Percentiles rank a stretch among this genome's conserved stretches.
Evolutionary conservation across 2,113 vertebrate genomes (phyloP).

Genomic region (Austrofundulus limnaeus): DNA sequence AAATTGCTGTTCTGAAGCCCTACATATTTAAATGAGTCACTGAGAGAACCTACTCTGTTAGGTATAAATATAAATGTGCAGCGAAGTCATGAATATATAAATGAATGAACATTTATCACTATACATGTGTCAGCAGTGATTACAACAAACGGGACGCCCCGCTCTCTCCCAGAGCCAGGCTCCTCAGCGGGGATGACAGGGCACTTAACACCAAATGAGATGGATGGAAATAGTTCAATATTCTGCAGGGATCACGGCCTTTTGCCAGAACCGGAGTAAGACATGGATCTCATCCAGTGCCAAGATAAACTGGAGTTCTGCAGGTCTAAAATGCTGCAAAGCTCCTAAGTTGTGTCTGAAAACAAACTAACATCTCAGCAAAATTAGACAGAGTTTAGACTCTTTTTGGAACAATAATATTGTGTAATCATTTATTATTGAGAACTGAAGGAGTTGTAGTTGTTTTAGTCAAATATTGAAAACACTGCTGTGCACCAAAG

Average conservation of each 20-base stretch:
- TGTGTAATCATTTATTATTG: too few relatives aligned
- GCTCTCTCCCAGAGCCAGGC: background rate
- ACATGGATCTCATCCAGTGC: background rate
- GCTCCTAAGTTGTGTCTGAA: background rate
- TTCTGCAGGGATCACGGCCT: background rate
- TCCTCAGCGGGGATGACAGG: background rate
- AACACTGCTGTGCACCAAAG: too few relatives aligned
- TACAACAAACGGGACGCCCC: background rate
- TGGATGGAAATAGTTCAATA: background rate
- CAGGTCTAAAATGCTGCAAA: background rate
- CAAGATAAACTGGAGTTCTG: background rate
- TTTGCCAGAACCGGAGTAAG: background rate
- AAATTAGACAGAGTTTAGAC: too few relatives aligned
- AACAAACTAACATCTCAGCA: background rate
- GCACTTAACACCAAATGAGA: background rate
- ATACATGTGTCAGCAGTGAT: background rate
- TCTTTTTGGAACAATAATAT: too few relatives aligned
- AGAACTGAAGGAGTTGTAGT: too few relatives aligned
- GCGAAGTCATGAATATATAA: background rate
- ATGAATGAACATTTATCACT: background rate
- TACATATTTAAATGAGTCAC: too few relatives aligned
- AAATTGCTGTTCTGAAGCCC: too few relatives aligned
- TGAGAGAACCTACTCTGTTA: too few relatives aligned
- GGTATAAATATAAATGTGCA: background rate
- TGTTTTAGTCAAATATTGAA: too few relatives aligned